phyloP scores from a whole-genome alignment of 2,797 vertebrate species.

The Holocentrus rufus region DNA sequence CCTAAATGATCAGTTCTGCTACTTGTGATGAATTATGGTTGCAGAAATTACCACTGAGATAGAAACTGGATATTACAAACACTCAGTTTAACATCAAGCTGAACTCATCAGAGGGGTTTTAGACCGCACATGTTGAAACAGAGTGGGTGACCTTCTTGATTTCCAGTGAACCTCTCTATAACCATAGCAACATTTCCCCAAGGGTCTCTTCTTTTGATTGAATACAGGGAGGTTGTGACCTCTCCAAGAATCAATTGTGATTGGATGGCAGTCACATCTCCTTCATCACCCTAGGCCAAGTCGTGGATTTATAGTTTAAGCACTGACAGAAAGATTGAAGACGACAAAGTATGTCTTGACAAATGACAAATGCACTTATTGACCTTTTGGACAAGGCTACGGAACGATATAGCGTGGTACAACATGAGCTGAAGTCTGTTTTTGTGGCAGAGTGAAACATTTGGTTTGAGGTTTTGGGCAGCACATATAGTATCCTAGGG shows the following conservation, averaged over 20 bases:
- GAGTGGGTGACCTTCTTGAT: not conserved
- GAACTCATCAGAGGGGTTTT: not conserved
- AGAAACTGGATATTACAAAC: not conserved
- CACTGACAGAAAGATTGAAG: not conserved
- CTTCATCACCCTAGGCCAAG: not conserved
- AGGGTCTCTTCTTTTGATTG: not conserved
- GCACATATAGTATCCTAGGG: too few relatives aligned
- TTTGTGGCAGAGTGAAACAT: too few relatives aligned
- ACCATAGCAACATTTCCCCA: not conserved
- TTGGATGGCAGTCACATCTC: too few relatives aligned
- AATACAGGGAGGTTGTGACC: not conserved
- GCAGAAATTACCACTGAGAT: too few relatives aligned
- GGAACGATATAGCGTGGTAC: too few relatives aligned
- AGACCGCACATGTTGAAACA: not conserved
- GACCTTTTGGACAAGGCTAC: too few relatives aligned
- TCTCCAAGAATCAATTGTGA: not conserved
- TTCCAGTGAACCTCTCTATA: not conserved
- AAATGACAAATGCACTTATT: too few relatives aligned
- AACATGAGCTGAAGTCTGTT: too few relatives aligned
- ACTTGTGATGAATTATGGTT: not conserved
- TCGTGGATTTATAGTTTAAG: slow-evolving; percentile 13
- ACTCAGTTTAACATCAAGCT: not conserved
- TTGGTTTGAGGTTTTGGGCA: too few relatives aligned
- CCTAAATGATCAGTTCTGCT: not conserved
- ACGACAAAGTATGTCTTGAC: too few relatives aligned